A percentile compares a stretch with the other conserved stretches of the same genome.
Conservation (phyloP, 2,113 vertebrate species). For the Glaucidium brasilianum region DNA sequence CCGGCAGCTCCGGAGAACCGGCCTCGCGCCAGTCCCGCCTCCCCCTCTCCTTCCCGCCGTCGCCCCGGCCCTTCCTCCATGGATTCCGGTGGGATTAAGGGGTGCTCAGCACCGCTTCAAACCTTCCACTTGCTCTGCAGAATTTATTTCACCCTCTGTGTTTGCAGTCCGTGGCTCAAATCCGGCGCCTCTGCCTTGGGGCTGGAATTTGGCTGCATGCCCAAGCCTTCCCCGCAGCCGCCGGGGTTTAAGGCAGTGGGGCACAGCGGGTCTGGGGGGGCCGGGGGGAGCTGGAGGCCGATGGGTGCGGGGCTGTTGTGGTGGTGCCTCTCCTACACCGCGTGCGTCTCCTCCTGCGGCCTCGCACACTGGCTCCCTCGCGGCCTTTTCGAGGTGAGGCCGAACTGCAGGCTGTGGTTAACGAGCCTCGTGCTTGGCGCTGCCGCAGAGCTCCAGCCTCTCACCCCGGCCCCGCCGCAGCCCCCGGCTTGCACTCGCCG, state of each 20-base stretch:
- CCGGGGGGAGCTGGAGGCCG: background rate
- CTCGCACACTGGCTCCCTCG: background rate
- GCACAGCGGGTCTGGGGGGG: slow-evolving; percentile 32
- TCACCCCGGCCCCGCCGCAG: background rate
- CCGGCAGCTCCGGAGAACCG: background rate
- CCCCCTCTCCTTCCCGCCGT: background rate
- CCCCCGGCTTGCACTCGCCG: too few species aligned
- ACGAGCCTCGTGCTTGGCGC: rapidly evolving
- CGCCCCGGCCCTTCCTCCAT: background rate
- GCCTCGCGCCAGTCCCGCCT: background rate
- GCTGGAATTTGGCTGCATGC: background rate
- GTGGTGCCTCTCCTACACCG: background rate
- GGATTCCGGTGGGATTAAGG: background rate
- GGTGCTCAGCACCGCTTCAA: background rate
- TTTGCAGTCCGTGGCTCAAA: background rate
- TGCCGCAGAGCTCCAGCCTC: background rate
- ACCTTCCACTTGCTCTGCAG: background rate
- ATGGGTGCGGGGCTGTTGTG: background rate
- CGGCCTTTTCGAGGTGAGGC: background rate
- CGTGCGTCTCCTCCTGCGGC: background rate
- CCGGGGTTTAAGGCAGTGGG: slow-evolving; percentile 66
- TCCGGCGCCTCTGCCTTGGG: rapidly evolving
- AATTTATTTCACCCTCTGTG: rapidly evolving
- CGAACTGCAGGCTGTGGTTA: background rate
- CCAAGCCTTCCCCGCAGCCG: background rate